phyloP scores from a whole-genome alignment of 2,113 vertebrate genomes.

The Clarias magur region DNA sequence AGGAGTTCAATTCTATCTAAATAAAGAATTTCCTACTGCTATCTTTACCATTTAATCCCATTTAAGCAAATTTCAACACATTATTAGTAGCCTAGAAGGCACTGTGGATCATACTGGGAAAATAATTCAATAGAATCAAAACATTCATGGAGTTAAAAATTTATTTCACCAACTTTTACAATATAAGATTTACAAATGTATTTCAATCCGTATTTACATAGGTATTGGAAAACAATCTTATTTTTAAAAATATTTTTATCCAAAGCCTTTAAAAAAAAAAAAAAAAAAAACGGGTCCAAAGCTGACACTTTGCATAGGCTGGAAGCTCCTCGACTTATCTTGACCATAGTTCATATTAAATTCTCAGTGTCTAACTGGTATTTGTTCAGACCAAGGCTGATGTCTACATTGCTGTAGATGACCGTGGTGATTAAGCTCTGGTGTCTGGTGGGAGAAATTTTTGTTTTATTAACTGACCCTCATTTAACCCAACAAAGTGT shows the following conservation, averaged over 20 bases:
- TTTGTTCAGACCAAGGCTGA: slow-evolving; percentile 43
- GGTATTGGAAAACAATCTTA: not conserved
- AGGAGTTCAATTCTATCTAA: too few species aligned
- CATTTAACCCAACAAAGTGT: too few species aligned
- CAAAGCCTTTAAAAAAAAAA: not conserved
- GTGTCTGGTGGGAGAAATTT: slow-evolving; percentile 19
- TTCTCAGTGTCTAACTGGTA: slow-evolving; percentile 54
- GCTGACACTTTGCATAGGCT: not conserved
- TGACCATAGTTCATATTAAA: slow-evolving; percentile 50
- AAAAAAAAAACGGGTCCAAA: too few species aligned
- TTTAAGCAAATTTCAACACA: not conserved
- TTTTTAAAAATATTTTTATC: not conserved
- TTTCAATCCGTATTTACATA: too few species aligned
- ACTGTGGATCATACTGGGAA: not conserved
- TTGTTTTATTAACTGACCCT: too few species aligned
- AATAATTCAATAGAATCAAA: not conserved
- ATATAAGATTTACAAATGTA: not conserved
- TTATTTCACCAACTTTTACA: not conserved
- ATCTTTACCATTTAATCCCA: not conserved
- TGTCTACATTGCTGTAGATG: slow-evolving; percentile 45
- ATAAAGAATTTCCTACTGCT: not conserved
- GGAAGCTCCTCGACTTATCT: not conserved
- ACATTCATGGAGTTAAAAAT: not conserved
- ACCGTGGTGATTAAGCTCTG: slow-evolving; percentile 5
- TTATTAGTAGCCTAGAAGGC: too few species aligned